A percentile compares a stretch with the other conserved stretches of the same genome.
These are phyloP conservation scores for Morelia viridis DNA, from an alignment of 2,797 vertebrate genomes.

Conservation along the genomic window DNA sequence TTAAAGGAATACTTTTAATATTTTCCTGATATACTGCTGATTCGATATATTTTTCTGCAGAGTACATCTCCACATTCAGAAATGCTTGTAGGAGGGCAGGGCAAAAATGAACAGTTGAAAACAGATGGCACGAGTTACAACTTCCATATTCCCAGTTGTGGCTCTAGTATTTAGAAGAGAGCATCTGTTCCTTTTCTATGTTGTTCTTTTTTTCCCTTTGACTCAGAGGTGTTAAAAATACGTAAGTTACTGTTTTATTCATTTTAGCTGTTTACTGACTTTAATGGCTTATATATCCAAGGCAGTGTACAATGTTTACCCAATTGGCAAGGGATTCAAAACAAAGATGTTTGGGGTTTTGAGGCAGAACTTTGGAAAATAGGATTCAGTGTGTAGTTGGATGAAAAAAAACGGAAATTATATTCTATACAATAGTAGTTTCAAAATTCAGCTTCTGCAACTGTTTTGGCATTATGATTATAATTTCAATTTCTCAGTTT, in stretches of 20 bases:
- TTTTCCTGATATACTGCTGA: constrained; percentile 40
- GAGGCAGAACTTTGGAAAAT: constrained; percentile 46
- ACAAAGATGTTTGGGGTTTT: constrained; percentile 63
- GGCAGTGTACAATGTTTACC: constrained; percentile 72
- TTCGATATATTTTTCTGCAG: constrained; percentile 40
- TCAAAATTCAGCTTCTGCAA: background rate
- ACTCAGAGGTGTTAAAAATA: constrained; percentile 77
- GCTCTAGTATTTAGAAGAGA: constrained; percentile 78
- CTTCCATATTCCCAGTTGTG: constrained; percentile 78
- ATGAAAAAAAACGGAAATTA: background rate
- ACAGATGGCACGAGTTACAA: constrained; percentile 80
- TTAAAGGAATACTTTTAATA: background rate
- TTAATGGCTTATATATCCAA: constrained; percentile 70
- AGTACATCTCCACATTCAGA: constrained; percentile 66
- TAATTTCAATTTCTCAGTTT: background rate
- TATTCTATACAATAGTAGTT: background rate
- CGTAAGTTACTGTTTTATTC: constrained; percentile 73
- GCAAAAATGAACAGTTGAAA: constrained; percentile 80
- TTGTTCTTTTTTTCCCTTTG: constrained; percentile 65
- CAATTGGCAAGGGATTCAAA: constrained; percentile 67
- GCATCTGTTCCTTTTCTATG: constrained; percentile 72
- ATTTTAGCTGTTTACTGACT: constrained; percentile 75
- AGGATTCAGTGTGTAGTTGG: background rate
- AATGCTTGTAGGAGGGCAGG: constrained; percentile 65
- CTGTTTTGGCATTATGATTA: background rate